A percentile compares a stretch with the other conserved stretches of the same genome.
phyloP scores from a whole-genome alignment of 2,797 vertebrate genomes.

The Lacerta viridis region DNA sequence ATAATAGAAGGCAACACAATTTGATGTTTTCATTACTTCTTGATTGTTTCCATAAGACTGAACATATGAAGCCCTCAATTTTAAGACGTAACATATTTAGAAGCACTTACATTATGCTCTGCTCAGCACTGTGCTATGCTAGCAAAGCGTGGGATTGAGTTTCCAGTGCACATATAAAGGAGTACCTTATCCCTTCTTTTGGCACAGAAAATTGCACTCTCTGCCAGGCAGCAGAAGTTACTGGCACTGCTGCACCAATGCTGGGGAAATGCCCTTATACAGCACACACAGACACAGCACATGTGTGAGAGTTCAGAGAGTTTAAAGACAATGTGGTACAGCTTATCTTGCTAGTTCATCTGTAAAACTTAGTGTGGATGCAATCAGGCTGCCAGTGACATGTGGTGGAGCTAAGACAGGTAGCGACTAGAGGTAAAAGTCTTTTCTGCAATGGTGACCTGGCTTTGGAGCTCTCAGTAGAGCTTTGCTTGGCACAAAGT shows the following conservation, averaged over 20 bases:
- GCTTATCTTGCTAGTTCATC: neutral
- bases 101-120: neutral
- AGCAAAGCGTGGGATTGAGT: neutral
- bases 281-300: too few species aligned
- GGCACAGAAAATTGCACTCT: neutral
- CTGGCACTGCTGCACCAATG: neutral
- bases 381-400: neutral
- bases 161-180: neutral
- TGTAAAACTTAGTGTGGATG: neutral
- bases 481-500: neutral
- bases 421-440: neutral
- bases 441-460: neutral
- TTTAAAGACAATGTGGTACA: constrained; percentile 1
- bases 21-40: neutral
- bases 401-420: neutral
- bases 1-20: neutral
- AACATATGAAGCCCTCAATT: neutral
- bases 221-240: neutral
- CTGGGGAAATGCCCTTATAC: neutral
- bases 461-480: neutral
- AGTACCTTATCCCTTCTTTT: neutral
- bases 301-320: neutral
- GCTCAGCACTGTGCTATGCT: neutral
- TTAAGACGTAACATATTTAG: neutral
- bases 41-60: neutral